A percentile compares a stretch with the other conserved stretches of the same genome.
These are phyloP conservation scores for Harpalus rufipes DNA, from an alignment of 2,888 invertebrate species.

Conservation along the genomic window DNA sequence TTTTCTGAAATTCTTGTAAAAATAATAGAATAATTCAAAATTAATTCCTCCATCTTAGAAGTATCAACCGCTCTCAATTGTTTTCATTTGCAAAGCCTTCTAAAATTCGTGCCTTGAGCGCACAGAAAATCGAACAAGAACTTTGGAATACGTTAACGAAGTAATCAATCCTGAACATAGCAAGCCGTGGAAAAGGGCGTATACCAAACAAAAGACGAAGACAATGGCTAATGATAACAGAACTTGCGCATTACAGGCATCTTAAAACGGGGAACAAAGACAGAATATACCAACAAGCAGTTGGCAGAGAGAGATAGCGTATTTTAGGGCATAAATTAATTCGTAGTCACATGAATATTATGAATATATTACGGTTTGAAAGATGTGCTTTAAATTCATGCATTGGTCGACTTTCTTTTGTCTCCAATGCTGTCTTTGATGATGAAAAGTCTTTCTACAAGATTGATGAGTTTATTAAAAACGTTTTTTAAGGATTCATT, in stretches of 20 bases:
- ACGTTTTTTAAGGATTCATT: conserved; percentile 53
- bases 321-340: conserved; percentile 62
- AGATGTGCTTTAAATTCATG: conserved; percentile 50
- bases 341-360: conserved; percentile 64
- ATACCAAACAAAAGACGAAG: conserved; percentile 65
- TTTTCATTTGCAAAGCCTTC: conserved; percentile 21
- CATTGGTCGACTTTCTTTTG: conserved; percentile 47
- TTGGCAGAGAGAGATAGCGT: conserved; percentile 10
- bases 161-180: conserved; percentile 60
- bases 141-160: conserved; percentile 60
- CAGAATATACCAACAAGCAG: not conserved
- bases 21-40: not conserved
- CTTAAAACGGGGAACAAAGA: conserved; percentile 37
- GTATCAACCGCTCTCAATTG: conserved; percentile 8
- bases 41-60: not conserved
- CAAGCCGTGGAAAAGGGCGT: conserved; percentile 58
- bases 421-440: conserved; percentile 42
- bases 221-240: conserved; percentile 66
- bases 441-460: conserved; percentile 40
- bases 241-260: conserved; percentile 65
- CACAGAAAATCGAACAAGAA: conserved; percentile 49
- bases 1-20: not conserved
- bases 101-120: conserved; percentile 3
- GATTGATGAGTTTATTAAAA: conserved; percentile 57
- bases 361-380: conserved; percentile 59